Base-by-base conservation (phyloP, 2,888 invertebrate species). In the Heliconius cydno region DNA sequence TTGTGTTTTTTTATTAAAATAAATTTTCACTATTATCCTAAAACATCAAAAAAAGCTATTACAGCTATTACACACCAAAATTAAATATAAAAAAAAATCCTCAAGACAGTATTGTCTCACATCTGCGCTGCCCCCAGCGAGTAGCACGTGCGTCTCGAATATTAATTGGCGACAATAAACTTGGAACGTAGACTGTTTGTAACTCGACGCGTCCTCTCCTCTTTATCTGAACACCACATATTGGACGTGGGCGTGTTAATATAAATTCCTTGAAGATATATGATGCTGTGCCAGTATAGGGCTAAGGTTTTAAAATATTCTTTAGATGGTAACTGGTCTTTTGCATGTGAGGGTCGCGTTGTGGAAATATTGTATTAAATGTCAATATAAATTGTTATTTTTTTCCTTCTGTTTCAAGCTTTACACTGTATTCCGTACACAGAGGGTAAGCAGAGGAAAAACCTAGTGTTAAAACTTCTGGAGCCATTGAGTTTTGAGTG, bases 151-250 rank as follows among this genome's bases (percentile, higher is more conserved):
- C 91, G 85, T 84, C 79, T 81, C 81, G 82, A 84, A 87, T 91
- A 93, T 92, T 92, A 92, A 93, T 93, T 86, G 88, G 84, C 77
- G 86, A 92, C 92, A 90, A 86, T 88, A 88, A 88, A 88, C 85
- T 83, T 84, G 83, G 82, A 76, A 80, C 80, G 74, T 80, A 76
- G 82, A 82, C 72, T 79, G 79, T 80, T 83, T 78, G 80, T 80
- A 80, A 82, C 74, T 82, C 75, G 72, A 74, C 66, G 78, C 79
- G 77, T 79, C 74, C 75, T 81, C 82, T 81, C 72, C 70, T 78
- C 66, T 79, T 71, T 82, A 81, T 81, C 78, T 79, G 73, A 63
- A 80, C 79, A 79, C 81, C 80, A 80, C 83, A 83, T 83, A 83
- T 82, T 83, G 81, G 80, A 84, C 83, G 90, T 90, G 88, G 90